These are phyloP conservation scores for Menidia beryllina DNA, from an alignment of 2,113 vertebrate genomes.

Conservation along the genomic window DNA sequence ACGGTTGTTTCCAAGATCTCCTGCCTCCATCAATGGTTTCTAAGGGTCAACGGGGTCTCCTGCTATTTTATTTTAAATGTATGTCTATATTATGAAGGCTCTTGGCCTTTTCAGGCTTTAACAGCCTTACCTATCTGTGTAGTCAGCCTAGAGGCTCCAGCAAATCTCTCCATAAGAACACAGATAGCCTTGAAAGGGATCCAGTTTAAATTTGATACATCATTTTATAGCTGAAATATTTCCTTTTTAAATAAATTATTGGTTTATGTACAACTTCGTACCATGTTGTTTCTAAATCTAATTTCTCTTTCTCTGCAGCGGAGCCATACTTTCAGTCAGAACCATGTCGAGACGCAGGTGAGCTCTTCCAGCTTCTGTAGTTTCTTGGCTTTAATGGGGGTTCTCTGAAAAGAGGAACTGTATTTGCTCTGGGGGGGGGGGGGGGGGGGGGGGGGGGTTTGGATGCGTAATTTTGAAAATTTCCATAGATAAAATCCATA, in stretches of 20 bases:
- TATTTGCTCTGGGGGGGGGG: background rate
- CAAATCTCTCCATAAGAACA: background rate
- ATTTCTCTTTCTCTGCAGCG: constrained; percentile 21
- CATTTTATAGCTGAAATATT: no score
- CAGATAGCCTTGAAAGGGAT: background rate
- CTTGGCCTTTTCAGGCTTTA: background rate
- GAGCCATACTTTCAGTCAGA: constrained; percentile 28
- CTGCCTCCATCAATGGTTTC: background rate
- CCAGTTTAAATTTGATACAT: background rate
- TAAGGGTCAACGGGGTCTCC: background rate
- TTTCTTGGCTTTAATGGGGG: background rate
- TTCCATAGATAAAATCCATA: no score
- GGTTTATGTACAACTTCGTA: background rate
- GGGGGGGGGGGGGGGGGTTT: background rate
- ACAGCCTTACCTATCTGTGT: background rate
- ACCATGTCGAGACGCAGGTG: constrained; percentile 96
- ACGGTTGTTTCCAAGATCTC: rapidly evolving
- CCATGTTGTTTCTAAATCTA: background rate
- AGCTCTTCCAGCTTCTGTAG: constrained; percentile 2
- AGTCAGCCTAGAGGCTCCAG: background rate
- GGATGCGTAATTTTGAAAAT: background rate
- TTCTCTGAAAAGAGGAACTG: background rate
- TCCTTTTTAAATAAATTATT: background rate
- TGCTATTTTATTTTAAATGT: background rate
- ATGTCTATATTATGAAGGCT: background rate